Evolutionary conservation across 2,113 vertebrate species (phyloP).

Genomic region (Pituophis catenifer): DNA sequence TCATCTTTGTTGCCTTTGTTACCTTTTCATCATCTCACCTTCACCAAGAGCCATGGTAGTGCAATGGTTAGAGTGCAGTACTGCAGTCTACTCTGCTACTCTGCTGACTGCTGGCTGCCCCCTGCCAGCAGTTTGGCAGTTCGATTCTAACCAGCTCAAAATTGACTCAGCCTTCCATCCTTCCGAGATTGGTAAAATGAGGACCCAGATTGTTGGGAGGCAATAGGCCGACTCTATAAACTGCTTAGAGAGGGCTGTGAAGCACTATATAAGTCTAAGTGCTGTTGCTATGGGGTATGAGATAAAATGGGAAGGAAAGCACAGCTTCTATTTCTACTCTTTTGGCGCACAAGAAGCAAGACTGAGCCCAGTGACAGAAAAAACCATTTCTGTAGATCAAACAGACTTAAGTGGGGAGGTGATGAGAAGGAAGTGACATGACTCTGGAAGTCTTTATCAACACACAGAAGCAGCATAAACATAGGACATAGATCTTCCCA

Average conservation of each 20-base stretch:
- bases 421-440: background rate
- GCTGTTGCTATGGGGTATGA: slow-evolving; percentile 60
- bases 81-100: too few species aligned
- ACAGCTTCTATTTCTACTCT: background rate
- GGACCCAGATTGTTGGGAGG: too few species aligned
- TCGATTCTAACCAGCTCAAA: too few species aligned
- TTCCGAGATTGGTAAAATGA: too few species aligned
- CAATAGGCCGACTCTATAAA: too few species aligned
- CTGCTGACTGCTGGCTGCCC: too few species aligned
- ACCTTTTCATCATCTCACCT: background rate
- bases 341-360: slow-evolving; percentile 52
- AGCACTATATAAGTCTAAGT: too few species aligned
- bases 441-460: background rate
- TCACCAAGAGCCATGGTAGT: too few species aligned
- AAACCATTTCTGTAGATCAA: background rate
- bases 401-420: background rate
- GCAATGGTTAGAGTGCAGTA: too few species aligned
- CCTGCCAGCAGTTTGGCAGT: too few species aligned
- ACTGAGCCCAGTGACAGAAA: slow-evolving; percentile 25
- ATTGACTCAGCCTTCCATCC: too few species aligned
- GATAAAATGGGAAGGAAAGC: slow-evolving; percentile 64
- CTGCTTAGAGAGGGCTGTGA: too few species aligned
- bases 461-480: background rate
- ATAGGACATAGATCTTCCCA: background rate
- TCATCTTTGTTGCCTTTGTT: background rate